Percentiles rank a stretch among this genome's conserved stretches.
Evolutionary conservation across 2,113 vertebrate genomes (phyloP).

Genomic region (Acrocephalus arundinaceus): DNA sequence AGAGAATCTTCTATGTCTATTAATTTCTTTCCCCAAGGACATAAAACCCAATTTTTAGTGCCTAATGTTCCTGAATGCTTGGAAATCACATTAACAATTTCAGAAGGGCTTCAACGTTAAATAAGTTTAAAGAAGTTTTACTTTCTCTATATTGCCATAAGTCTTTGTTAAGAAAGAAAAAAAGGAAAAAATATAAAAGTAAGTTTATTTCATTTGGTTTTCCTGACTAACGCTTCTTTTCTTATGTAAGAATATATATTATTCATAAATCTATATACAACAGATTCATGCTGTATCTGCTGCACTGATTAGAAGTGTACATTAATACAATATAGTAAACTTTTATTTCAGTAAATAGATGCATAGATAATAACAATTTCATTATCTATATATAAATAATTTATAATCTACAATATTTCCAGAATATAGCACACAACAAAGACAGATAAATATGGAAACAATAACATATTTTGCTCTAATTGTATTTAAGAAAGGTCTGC

Average conservation of each 20-base stretch:
- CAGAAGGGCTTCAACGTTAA: background rate
- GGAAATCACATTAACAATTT: constrained; percentile 13
- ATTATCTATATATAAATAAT: background rate
- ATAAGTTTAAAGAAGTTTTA: constrained; percentile 14
- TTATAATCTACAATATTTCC: background rate
- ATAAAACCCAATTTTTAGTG: constrained; percentile 4
- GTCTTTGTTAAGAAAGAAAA: background rate
- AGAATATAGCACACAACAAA: background rate
- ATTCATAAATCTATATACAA: background rate
- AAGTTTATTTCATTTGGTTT: background rate
- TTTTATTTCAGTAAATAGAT: background rate
- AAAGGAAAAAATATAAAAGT: background rate
- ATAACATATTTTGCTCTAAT: background rate
- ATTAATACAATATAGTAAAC: background rate
- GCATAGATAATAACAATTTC: background rate
- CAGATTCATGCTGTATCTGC: background rate
- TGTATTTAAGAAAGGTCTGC: background rate
- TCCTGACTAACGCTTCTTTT: background rate
- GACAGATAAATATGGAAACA: background rate
- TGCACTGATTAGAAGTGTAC: background rate
- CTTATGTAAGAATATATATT: background rate
- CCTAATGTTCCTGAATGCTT: background rate
- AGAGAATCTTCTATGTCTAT: constrained; percentile 32
- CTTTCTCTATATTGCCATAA: background rate
- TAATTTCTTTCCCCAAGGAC: constrained; percentile 44